Conservation (phyloP, 1,140 invertebrate species). For the Calosoma granatense region DNA sequence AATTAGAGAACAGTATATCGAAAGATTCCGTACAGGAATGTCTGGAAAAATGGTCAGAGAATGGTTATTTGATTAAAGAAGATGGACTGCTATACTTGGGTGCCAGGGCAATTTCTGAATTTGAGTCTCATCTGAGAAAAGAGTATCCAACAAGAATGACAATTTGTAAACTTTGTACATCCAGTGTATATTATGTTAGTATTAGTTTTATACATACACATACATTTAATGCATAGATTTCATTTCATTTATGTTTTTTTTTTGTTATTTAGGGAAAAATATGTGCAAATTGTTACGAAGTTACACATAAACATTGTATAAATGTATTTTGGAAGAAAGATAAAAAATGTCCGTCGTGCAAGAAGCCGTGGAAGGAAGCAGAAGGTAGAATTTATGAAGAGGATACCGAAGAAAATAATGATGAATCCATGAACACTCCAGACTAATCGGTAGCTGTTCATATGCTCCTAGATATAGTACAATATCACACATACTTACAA, state of each 20-base stretch:
- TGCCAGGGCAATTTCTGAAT: neutral
- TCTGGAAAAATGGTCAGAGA: neutral
- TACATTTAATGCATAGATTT: no score
- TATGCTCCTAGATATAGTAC: neutral
- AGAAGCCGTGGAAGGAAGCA: neutral
- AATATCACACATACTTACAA: neutral
- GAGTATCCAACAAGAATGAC: neutral
- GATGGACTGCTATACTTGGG: neutral
- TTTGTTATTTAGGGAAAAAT: neutral
- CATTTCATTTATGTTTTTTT: no score
- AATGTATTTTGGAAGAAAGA: neutral
- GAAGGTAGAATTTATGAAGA: neutral
- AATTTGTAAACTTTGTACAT: neutral
- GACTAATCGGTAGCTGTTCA: neutral
- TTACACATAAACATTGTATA: conserved; percentile 1
- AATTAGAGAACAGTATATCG: neutral
- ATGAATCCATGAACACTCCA: neutral
- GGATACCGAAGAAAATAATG: neutral
- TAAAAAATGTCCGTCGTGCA: neutral
- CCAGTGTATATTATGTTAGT: neutral
- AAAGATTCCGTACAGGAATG: neutral
- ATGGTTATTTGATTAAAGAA: neutral
- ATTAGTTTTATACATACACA: no score
- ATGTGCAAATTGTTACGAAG: neutral
- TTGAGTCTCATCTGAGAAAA: neutral